Base-by-base conservation (phyloP, 2,797 vertebrate genomes). In the Arctocebus calabarensis region DNA sequence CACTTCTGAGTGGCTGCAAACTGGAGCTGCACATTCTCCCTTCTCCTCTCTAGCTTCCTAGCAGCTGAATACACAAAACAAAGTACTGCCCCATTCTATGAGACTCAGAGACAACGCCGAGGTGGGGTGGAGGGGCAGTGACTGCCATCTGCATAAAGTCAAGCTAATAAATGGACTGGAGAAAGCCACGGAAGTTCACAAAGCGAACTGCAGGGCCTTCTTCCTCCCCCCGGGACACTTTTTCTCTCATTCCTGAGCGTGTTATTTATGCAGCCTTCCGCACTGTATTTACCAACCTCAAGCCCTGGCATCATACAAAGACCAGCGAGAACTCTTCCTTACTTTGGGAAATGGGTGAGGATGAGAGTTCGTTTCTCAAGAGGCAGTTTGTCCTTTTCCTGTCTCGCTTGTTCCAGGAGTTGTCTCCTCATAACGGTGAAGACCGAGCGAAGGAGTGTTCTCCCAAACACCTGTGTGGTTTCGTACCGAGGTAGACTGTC, bases 291-390 rank as follows among this genome's bases (percentile, higher is more conserved):
- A 48, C 25, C 57, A 43, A n/a, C 27, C 32, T 52, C 83, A 75
- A 81, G 29, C 13, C 6, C 40, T 16, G 19, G 10, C 16, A 25
- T 40, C 62, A 84, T 52, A 43, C 70, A 37, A 68, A 90, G 79
- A 0, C 6, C 20, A 82, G 45, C 32, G 8, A 5, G 2, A 25
- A 66, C 0, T 0, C 62, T 7, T 59, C 84, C 99, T 99, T 99
- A 99, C 99, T 99, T 99, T 88, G 99, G 99, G 96, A 99, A 99
- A 98, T 99, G 99, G 96, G 99, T 99, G 97, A 99, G 99, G 94
- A 99, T 99, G 96, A 99, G 99, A 25, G 99, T 99, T 97, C 99
- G 99, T 97, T 99, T 99, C 98, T 99, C 99, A 9, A 99, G 99
- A 29, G 99, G 99, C 88, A 99, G 99, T 96, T 99, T 99, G 98